Conservation (phyloP, 2,797 vertebrate genomes). For the Nasua narica region DNA sequence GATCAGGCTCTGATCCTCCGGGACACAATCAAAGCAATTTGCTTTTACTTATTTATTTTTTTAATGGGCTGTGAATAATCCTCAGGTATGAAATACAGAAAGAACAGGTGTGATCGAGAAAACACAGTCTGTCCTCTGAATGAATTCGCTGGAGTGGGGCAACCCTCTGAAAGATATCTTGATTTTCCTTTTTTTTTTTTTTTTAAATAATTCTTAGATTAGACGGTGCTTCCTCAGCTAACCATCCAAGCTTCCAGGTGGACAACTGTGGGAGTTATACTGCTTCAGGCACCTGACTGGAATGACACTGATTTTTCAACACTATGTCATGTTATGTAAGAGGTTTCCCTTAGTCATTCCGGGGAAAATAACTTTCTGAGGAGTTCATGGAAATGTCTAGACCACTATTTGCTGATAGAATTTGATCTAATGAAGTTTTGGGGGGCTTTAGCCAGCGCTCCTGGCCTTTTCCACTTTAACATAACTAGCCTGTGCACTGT, state of each 20-base stretch:
- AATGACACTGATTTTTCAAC: background rate
- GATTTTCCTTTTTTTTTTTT: background rate
- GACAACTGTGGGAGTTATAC: background rate
- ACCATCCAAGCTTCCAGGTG: background rate
- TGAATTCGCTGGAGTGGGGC: background rate
- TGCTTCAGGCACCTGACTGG: background rate
- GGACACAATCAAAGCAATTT: constrained; percentile 35
- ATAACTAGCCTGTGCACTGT: background rate
- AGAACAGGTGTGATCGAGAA: background rate
- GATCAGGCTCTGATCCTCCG: background rate
- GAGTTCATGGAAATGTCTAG: background rate
- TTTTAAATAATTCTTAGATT: background rate
- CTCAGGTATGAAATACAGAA: constrained; percentile 24
- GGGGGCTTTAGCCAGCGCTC: background rate
- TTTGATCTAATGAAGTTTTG: background rate
- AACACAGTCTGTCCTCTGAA: constrained; percentile 7
- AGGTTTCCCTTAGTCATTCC: background rate
- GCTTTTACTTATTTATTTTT: constrained; percentile 63
- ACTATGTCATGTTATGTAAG: background rate
- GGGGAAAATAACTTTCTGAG: background rate
- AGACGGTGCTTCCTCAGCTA: background rate
- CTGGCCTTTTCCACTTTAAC: background rate
- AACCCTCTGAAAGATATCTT: background rate
- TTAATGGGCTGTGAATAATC: constrained; percentile 57
- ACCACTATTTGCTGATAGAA: background rate